Percentiles rank a stretch among this genome's conserved stretches.
These are phyloP conservation scores for Fulica atra DNA, from an alignment of 2,113 vertebrate genomes.

Conservation along the genomic window DNA sequence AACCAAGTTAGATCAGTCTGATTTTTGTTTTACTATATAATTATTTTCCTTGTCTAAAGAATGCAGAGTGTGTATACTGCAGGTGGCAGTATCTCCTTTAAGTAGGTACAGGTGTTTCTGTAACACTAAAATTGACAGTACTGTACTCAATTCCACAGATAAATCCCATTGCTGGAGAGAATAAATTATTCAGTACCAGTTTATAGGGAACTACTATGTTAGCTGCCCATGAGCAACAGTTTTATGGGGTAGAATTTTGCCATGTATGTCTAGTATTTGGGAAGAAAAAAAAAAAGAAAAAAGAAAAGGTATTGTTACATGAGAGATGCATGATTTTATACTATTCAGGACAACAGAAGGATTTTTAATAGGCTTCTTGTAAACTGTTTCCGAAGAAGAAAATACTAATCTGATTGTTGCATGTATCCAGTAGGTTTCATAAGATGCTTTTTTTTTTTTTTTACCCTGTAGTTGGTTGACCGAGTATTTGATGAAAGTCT, in stretches of 20 bases:
- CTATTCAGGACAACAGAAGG: not conserved
- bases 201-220: not conserved
- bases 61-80: not conserved
- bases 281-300: not conserved
- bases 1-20: not conserved
- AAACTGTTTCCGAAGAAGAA: constrained; percentile 41
- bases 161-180: constrained; percentile 11
- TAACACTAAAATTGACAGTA: not conserved
- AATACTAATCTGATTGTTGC: constrained; percentile 4
- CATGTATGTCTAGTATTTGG: not conserved
- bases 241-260: not conserved
- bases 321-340: not conserved
- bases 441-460: constrained; percentile 58
- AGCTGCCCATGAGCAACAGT: not conserved
- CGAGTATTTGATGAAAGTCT: constrained; percentile 98
- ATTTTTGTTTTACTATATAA: constrained; percentile 28
- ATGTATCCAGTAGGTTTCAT: constrained; percentile 7
- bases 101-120: not conserved
- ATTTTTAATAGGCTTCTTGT: constrained; percentile 24
- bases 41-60: constrained; percentile 6
- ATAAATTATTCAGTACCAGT: not conserved
- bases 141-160: constrained; percentile 37
- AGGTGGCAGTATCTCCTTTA: constrained; percentile 62
- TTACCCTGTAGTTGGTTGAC: constrained; percentile 87
- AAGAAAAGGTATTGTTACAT: not conserved